Evolutionary conservation across 2,888 invertebrate species (phyloP), one percentile per base, ranked within the genome.

Genomic region (Coleophora flavipennella): DNA sequence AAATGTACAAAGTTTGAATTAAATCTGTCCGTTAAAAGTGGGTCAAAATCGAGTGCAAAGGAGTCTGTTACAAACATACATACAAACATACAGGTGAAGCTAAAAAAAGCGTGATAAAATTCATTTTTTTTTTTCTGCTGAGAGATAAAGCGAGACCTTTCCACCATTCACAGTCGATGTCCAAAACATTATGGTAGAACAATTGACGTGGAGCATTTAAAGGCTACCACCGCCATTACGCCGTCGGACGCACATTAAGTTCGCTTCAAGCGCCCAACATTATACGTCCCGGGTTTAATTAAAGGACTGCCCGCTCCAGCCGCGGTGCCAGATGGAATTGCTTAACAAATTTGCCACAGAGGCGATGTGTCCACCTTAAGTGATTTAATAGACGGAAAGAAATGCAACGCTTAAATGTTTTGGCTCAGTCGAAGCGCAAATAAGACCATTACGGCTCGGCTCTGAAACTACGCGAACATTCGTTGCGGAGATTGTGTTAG

Each of bases 361-460:
- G 66, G 69, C 78, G 67, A 76, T 76, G 76, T 81, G 83, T 84
- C 83, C 83, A 84, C 83, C 83, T 81, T 77, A 81, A 84, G 83
- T 84, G 83, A 84, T 84, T 84, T 84, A 84, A 83, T 80, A 77
- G 80, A 75, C 78, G 79, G 72, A 71, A 81, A 80, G 83, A 78
- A 81, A 81, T 81, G 74, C 73, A 63, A 67, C 69, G 68, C 69
- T 74, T 73, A 66, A 68, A 70, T 71, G 35, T 38, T 35, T 29
- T 32, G 26, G 14, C 32, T 33, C n/a, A 33, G 20, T 33, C 27
- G 36, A 38, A 8, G 42, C 51, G 50, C 50, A 48, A 49, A 50
- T 51, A 49, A 51, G 48, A 43, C 36, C 43, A 42, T 46, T 20
- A 20, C 20, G 20, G 48, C 39, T 45, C 20, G 20, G 48, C 39